Evolutionary conservation across 2,113 vertebrate species (phyloP).

Genomic region (Syrmaticus mikado): DNA sequence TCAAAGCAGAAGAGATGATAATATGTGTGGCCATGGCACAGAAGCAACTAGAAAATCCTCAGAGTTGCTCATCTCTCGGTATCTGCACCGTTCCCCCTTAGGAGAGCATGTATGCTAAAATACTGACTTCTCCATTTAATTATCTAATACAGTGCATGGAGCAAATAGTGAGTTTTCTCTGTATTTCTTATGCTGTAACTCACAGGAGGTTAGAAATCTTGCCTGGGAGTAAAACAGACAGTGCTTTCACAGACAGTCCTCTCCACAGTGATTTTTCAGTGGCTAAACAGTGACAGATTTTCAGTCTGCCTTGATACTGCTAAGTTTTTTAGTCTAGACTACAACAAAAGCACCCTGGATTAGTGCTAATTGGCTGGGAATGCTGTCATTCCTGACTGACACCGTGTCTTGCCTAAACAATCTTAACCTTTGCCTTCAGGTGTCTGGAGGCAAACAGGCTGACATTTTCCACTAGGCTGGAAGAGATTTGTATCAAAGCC

Average conservation of each 20-base stretch:
- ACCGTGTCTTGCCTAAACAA: neutral
- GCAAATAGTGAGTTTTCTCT: neutral
- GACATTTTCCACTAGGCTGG: neutral
- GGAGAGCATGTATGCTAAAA: neutral
- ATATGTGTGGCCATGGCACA: neutral
- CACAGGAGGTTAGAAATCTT: neutral
- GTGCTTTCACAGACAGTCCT: neutral
- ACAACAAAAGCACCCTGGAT: neutral
- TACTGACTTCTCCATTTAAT: neutral
- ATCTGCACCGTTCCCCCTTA: neutral
- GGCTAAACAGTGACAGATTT: neutral
- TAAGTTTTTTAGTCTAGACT: neutral
- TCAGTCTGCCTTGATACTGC: neutral
- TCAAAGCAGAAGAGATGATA: neutral
- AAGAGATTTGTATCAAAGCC: neutral
- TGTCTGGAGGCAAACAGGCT: neutral
- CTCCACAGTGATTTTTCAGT: neutral
- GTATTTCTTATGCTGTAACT: neutral
- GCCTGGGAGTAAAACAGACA: neutral
- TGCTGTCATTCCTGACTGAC: neutral
- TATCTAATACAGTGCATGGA: fast-evolving
- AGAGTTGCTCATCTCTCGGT: neutral
- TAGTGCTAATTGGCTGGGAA: neutral
- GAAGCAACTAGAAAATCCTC: neutral
- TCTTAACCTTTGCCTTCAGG: neutral